These are phyloP conservation scores for Sus scrofa DNA, from an alignment of 2,113 vertebrate genomes.

Conservation along the genomic window DNA sequence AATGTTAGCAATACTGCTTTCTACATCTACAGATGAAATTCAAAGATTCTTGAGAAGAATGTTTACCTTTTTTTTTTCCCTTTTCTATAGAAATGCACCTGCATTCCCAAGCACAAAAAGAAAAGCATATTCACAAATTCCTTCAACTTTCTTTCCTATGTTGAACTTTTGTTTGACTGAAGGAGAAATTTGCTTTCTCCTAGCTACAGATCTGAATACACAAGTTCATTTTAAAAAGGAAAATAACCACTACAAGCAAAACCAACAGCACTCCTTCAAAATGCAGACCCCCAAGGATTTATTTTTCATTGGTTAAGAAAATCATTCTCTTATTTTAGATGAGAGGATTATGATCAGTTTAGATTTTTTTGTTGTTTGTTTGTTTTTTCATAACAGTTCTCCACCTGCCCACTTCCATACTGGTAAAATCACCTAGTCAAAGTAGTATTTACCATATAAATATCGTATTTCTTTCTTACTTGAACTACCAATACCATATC, in stretches of 20 bases:
- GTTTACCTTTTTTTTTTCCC: slow-evolving; percentile 28
- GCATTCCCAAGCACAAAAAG: slow-evolving; percentile 42
- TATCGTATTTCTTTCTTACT: slow-evolving; percentile 27
- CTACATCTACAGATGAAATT: slow-evolving; percentile 17
- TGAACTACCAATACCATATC: not conserved
- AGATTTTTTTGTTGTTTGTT: not conserved
- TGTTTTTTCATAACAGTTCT: not conserved
- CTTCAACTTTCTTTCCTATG: slow-evolving; percentile 21
- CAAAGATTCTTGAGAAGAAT: slow-evolving; percentile 27
- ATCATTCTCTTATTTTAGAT: slow-evolving; percentile 19
- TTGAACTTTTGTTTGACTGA: slow-evolving; percentile 45
- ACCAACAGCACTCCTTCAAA: slow-evolving; percentile 40
- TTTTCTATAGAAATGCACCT: slow-evolving; percentile 41
- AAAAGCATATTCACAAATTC: slow-evolving; percentile 24
- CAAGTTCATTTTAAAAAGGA: slow-evolving; percentile 52
- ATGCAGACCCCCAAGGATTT: slow-evolving; percentile 5
- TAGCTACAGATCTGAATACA: slow-evolving; percentile 45
- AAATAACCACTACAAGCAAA: not conserved
- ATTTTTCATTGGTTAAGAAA: slow-evolving; percentile 42
- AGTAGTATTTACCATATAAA: slow-evolving; percentile 42
- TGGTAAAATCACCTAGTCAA: slow-evolving; percentile 50
- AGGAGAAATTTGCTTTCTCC: slow-evolving; percentile 23
- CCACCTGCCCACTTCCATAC: not conserved
- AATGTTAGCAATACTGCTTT: not conserved
- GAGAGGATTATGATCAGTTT: not conserved